Evolutionary conservation across 2,888 invertebrate genomes (phyloP), one percentile per base, ranked within the genome.

Genomic region (Melanophora roralis): DNA sequence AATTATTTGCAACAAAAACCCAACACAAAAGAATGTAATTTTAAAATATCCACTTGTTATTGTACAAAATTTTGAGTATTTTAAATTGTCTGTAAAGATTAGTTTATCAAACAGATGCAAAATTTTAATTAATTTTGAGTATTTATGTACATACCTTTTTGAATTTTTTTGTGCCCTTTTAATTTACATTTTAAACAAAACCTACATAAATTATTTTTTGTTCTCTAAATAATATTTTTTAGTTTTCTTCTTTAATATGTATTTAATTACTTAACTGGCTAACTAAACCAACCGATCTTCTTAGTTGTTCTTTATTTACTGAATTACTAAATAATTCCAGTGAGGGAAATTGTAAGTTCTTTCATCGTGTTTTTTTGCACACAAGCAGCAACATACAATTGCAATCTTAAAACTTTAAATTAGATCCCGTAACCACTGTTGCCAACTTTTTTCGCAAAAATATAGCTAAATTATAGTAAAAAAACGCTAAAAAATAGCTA

Each of bases 241-340:
- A 27, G 27, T 3, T 27, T 5, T 6, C 27, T 27, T 6, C 27
- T 27, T 5, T 27, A 27, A 6, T 27, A 27, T 27, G 27, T 27
- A 27, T 27, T 27, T 5, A 27, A 27, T 45, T 19, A 27, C 38
- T n/a, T 38, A 55, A 51, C 60, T 49, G n/a, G 19, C 23, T 16
- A 43, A 38, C 12, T 19, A 59, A 43, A 51, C 64, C 72, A 82
- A 83, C 84, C 83, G 88, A 88, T 86, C 88, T 73, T 83, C 77
- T 84, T 81, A 81, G 81, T 80, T 83, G 88, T 86, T 88, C 87
- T 88, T 88, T 88, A 86, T 88, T 88, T 87, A 87, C 85, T 86
- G 88, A 67, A 64, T 72, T 57, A 45, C 64, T 60, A 34, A 27
- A 6, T 27, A 6, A 27, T 27, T 27, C 68, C 40, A 71, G 68